These are phyloP conservation scores for Stratiolaelaps scimitus DNA, from an alignment of 1,140 invertebrate species.

Conservation along the genomic window DNA sequence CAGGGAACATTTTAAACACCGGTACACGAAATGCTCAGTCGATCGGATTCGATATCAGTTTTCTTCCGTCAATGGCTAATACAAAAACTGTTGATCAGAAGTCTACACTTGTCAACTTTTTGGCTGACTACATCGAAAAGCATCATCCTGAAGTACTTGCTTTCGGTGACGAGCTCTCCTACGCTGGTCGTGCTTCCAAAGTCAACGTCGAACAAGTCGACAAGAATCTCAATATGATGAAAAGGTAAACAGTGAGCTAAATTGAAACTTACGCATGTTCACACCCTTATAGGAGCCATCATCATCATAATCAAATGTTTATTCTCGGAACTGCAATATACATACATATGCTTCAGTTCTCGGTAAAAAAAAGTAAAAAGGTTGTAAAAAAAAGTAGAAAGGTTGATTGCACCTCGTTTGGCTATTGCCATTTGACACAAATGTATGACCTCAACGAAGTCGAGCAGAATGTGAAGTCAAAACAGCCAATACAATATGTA, in stretches of 20 bases:
- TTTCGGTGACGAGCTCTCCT: slow-evolving; percentile 73
- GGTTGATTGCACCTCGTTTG: too few relatives aligned
- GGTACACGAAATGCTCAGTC: slow-evolving; percentile 83
- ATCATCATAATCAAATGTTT: too few relatives aligned
- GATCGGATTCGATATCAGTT: slow-evolving; percentile 91
- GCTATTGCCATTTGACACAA: too few relatives aligned
- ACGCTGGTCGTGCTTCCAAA: slow-evolving; percentile 51
- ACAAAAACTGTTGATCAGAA: slow-evolving; percentile 90
- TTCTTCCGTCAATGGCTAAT: slow-evolving; percentile 67
- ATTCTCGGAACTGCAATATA: too few relatives aligned
- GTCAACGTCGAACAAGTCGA: slow-evolving; percentile 31
- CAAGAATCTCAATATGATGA: slow-evolving; percentile 24
- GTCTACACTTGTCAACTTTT: slow-evolving; percentile 77
- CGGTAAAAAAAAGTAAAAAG: too few relatives aligned
- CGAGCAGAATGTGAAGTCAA: too few relatives aligned
- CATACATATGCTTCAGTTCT: too few relatives aligned
- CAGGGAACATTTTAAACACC: slow-evolving; percentile 38
- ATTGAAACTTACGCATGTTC: not conserved
- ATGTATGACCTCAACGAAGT: too few relatives aligned
- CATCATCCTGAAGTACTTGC: slow-evolving; percentile 71
- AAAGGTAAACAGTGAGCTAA: slow-evolving; percentile 31
- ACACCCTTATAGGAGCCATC: too few relatives aligned
- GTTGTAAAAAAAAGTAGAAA: too few relatives aligned
- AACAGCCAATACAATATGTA: too few relatives aligned
- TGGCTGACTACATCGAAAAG: slow-evolving; percentile 71